These are phyloP conservation scores for Baronia brevicornis DNA, from an alignment of 2,888 invertebrate genomes.

Conservation along the genomic window DNA sequence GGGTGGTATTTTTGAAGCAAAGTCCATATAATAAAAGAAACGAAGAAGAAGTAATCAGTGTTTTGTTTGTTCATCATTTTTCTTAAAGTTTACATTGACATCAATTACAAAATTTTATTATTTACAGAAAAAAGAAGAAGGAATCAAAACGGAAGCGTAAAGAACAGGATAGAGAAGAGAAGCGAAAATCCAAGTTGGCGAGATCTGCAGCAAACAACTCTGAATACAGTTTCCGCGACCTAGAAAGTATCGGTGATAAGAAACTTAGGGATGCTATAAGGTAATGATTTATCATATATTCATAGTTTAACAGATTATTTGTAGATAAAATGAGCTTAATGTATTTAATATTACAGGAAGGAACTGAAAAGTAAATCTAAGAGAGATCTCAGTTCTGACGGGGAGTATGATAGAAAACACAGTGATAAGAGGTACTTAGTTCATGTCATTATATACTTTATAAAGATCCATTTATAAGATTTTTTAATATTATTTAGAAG, in stretches of 20 bases:
- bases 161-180: slow-evolving; percentile 80
- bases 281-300: no score
- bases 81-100: no score
- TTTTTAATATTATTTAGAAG: background rate
- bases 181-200: slow-evolving; percentile 79
- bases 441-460: background rate
- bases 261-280: slow-evolving; percentile 81
- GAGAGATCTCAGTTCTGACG: slow-evolving; percentile 66
- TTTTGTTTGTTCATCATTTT: no score
- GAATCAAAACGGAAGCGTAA: slow-evolving; percentile 84
- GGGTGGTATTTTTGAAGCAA: no score
- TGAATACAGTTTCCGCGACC: slow-evolving; percentile 79
- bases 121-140: slow-evolving; percentile 78
- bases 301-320: no score
- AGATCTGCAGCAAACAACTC: slow-evolving; percentile 65
- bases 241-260: slow-evolving; percentile 78
- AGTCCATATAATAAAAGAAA: no score
- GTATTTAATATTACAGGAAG: slow-evolving; percentile 50
- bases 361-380: slow-evolving; percentile 67
- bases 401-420: slow-evolving; percentile 70
- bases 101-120: background rate
- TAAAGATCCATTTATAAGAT: background rate
- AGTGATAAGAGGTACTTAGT: slow-evolving; percentile 60
- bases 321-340: no score
- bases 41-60: no score